phyloP scores from a whole-genome alignment of 2,797 vertebrate species.

The Nannoperca australis region DNA sequence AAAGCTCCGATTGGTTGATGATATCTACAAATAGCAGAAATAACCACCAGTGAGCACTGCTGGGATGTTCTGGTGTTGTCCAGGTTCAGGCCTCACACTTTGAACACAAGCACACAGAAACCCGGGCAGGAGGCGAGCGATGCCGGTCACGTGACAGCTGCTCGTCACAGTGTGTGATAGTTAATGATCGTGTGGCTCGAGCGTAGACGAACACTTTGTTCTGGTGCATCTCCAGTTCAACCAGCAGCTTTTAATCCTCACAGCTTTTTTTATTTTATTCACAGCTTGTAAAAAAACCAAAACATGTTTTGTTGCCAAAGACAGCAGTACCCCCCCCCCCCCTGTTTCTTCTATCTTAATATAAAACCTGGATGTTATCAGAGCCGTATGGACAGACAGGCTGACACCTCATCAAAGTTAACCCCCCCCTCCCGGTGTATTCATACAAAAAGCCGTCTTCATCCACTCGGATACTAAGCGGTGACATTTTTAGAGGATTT shows the following conservation, averaged over 20 bases:
- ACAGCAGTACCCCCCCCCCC: neutral
- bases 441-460: neutral
- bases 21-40: no score
- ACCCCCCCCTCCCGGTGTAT: neutral
- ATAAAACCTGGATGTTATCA: neutral
- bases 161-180: neutral
- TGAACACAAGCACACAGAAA: neutral
- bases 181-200: neutral
- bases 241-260: constrained; percentile 3
- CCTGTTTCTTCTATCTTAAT: neutral
- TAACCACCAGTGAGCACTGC: no score
- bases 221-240: neutral
- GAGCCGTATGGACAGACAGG: neutral
- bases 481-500: constrained; percentile 17
- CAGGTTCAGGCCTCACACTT: neutral
- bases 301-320: constrained; percentile 38
- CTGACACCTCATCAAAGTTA: neutral
- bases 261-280: neutral
- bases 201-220: no score
- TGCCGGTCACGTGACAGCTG: neutral
- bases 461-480: neutral
- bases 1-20: neutral
- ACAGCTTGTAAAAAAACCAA: constrained; percentile 27
- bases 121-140: no score
- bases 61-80: neutral